phyloP scores from a whole-genome alignment of 2,113 vertebrate genomes.

The Paralichthys olivaceus region DNA sequence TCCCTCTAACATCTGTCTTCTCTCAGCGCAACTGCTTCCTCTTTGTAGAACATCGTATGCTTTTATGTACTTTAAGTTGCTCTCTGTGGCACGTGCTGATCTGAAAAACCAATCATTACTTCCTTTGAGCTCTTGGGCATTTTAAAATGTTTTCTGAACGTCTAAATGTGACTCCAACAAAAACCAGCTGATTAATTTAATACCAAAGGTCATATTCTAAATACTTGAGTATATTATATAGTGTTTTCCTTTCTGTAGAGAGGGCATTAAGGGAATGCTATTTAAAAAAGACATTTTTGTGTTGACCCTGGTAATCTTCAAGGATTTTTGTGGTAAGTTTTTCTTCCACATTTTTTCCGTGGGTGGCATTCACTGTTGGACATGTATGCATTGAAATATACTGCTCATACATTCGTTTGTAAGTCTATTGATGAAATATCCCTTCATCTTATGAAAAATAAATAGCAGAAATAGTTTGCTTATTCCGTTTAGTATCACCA shows the following conservation, averaged over 20 bases:
- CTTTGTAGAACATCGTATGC: not conserved
- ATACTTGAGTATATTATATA: conserved; percentile 33
- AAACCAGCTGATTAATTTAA: conserved; percentile 22
- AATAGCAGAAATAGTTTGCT: not conserved
- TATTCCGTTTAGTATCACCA: not conserved
- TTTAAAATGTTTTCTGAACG: conserved; percentile 15
- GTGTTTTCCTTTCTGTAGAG: conserved; percentile 16
- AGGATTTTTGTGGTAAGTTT: not conserved
- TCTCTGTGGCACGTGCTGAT: not conserved
- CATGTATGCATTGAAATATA: not conserved
- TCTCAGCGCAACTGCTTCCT: not conserved
- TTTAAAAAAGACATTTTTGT: conserved; percentile 1
- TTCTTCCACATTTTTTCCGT: not conserved
- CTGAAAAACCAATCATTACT: conserved; percentile 1
- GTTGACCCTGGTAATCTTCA: conserved; percentile 25
- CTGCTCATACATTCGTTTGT: not conserved
- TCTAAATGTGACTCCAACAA: conserved; percentile 8
- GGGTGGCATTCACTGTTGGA: not conserved
- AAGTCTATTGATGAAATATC: not conserved
- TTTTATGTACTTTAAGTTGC: not conserved
- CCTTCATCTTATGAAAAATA: not conserved
- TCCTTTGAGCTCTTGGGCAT: conserved; percentile 1
- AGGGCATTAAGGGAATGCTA: not conserved
- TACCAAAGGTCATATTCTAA: conserved; percentile 15
- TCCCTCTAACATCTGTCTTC: not conserved